Conservation (phyloP, 2,113 vertebrate species). For the Heliornis fulica region DNA sequence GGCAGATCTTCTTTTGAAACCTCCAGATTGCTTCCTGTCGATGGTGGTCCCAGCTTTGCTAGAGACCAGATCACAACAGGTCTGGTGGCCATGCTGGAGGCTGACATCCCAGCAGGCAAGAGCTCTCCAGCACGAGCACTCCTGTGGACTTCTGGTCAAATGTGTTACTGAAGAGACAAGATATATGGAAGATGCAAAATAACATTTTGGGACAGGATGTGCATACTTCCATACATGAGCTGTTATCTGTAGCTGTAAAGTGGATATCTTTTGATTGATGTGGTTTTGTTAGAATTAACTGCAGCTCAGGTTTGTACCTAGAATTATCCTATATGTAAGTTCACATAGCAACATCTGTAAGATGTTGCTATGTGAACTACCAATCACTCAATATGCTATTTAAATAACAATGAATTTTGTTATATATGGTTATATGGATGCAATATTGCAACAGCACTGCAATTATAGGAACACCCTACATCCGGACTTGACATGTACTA, state of each 20-base stretch:
- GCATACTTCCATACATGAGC: not conserved
- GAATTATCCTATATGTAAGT: not conserved
- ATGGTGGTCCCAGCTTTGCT: not conserved
- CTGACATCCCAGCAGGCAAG: not conserved
- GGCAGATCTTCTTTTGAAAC: slow-evolving; percentile 46
- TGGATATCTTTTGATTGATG: not conserved
- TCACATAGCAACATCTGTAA: not conserved
- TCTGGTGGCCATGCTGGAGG: not conserved
- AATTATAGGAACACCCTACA: not conserved
- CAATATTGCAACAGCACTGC: not conserved
- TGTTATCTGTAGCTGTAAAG: not conserved
- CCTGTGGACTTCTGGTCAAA: not conserved
- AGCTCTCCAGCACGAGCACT: not conserved
- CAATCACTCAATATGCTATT: not conserved
- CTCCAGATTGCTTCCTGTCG: slow-evolving; percentile 45
- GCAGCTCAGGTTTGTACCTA: not conserved
- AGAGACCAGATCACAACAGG: not conserved
- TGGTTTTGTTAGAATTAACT: not conserved
- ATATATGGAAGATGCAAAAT: not conserved
- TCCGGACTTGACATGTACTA: not conserved
- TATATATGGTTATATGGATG: not conserved
- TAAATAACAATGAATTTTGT: not conserved
- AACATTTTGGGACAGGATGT: not conserved
- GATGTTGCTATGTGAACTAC: not conserved
- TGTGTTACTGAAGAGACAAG: not conserved